Percentiles rank a stretch among this genome's conserved stretches.
Evolutionary conservation across 1,140 invertebrate species (phyloP).

Genomic region (Cyclargus thomasi): DNA sequence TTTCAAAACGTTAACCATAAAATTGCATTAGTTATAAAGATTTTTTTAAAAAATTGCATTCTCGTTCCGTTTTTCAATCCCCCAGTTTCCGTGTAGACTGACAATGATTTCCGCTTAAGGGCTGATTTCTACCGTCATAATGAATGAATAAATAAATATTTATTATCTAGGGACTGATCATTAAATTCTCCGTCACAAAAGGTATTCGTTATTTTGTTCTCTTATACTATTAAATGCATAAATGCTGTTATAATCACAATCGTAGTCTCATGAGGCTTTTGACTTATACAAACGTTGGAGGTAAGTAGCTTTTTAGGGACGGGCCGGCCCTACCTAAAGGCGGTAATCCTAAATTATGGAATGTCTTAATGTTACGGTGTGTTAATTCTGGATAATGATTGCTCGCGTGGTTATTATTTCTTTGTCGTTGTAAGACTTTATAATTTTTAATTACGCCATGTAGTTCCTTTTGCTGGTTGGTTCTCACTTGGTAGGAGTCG

Average conservation of each 20-base stretch:
- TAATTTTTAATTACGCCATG: constrained; percentile 62
- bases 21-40: constrained; percentile 30
- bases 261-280: background rate
- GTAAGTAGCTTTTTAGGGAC: constrained; percentile 59
- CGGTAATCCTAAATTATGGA: constrained; percentile 44
- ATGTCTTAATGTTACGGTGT: constrained; percentile 40
- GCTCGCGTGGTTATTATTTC: constrained; percentile 33
- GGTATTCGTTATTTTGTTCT: constrained; percentile 24
- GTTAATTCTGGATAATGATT: constrained; percentile 32
- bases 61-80: constrained; percentile 32
- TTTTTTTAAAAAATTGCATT: constrained; percentile 34
- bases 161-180: constrained; percentile 12
- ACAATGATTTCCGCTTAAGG: constrained; percentile 21
- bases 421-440: constrained; percentile 58
- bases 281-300: constrained; percentile 53
- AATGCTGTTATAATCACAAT: constrained; percentile 46
- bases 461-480: constrained; percentile 44
- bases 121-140: constrained; percentile 9
- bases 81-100: constrained; percentile 27
- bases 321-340: constrained; percentile 62
- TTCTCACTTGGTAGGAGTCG: constrained; percentile 27
- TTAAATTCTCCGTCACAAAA: constrained; percentile 18
- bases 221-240: constrained; percentile 58
- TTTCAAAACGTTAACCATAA: constrained; percentile 17
- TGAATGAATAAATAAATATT: constrained; percentile 19